Evolutionary conservation across 1,140 invertebrate genomes (phyloP).

Genomic region (Babylonia areolata): DNA sequence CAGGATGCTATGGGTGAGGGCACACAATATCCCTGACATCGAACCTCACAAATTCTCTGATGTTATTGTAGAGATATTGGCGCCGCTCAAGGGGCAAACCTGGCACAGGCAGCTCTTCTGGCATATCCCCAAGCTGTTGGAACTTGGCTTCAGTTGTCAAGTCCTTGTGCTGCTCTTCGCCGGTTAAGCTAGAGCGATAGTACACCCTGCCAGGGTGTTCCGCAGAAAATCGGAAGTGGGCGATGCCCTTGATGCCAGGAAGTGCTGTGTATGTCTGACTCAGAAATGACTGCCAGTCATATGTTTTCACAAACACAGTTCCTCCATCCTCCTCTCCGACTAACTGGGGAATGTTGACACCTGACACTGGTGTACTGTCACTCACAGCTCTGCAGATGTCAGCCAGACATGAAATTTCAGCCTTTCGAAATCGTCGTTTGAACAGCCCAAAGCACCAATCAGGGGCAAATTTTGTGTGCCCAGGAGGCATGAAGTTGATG

Average conservation of each 20-base stretch:
- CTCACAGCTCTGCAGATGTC: slow-evolving; percentile 46
- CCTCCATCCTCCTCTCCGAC: slow-evolving; percentile 42
- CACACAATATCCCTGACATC: too few relatives aligned
- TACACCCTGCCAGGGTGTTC: too few relatives aligned
- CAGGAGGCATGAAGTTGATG: slow-evolving; percentile 52
- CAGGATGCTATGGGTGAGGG: too few relatives aligned
- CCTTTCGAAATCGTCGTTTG: slow-evolving; percentile 44
- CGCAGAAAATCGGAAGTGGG: too few relatives aligned
- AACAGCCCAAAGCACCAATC: slow-evolving; percentile 60
- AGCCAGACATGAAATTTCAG: slow-evolving; percentile 39
- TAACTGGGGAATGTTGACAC: slow-evolving; percentile 48
- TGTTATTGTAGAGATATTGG: background rate
- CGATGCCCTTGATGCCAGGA: too few relatives aligned
- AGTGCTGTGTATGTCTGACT: too few relatives aligned
- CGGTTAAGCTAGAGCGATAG: too few relatives aligned
- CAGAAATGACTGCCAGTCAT: slow-evolving; percentile 47
- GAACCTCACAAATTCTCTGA: too few relatives aligned
- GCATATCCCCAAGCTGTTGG: too few relatives aligned
- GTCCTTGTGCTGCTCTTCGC: too few relatives aligned
- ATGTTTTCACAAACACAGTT: slow-evolving; percentile 34
- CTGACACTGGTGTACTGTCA: slow-evolving; percentile 30
- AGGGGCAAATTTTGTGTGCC: slow-evolving; percentile 59
- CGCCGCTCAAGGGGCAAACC: background rate
- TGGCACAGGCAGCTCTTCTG: background rate
- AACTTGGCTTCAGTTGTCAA: too few relatives aligned